Conservation (phyloP, 2,888 invertebrate species). For the Onchidella celtica region DNA sequence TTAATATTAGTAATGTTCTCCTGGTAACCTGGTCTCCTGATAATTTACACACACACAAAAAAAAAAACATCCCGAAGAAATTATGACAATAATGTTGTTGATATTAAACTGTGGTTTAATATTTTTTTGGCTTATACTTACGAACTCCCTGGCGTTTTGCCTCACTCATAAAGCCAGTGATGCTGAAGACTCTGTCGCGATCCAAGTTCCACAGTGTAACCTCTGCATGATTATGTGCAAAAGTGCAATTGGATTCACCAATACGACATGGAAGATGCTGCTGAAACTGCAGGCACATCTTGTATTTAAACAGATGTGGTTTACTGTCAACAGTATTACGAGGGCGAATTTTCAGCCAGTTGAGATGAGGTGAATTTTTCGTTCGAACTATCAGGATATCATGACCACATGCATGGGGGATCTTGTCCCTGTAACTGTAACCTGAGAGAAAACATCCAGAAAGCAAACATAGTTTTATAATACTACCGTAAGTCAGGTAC, state of each 20-base stretch:
- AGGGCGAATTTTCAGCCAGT: slow-evolving; percentile 72
- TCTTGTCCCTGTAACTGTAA: slow-evolving; percentile 54
- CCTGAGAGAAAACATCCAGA: slow-evolving; percentile 50
- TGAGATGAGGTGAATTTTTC: slow-evolving; percentile 54
- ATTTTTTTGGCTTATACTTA: too few species aligned
- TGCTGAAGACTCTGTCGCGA: slow-evolving; percentile 62
- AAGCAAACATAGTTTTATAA: too few species aligned
- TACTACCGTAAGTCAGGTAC: too few species aligned
- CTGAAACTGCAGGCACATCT: slow-evolving; percentile 70
- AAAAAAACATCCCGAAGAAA: too few species aligned
- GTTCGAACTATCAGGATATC: slow-evolving; percentile 65
- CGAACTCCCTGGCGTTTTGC: slow-evolving; percentile 52
- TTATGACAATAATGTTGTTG: too few species aligned
- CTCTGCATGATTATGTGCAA: slow-evolving; percentile 70
- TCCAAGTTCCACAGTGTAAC: slow-evolving; percentile 69
- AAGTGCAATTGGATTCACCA: slow-evolving; percentile 68
- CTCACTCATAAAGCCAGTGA: slow-evolving; percentile 64
- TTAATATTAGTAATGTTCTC: too few species aligned
- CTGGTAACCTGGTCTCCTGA: too few species aligned
- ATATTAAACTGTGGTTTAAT: too few species aligned
- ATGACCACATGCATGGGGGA: slow-evolving; percentile 63
- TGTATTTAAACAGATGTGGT: slow-evolving; percentile 29
- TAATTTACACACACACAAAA: too few species aligned
- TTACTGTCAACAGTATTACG: slow-evolving; percentile 23
- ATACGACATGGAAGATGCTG: slow-evolving; percentile 61